Conservation (phyloP, 2,888 invertebrate species). For the Epistrophe eligans region DNA sequence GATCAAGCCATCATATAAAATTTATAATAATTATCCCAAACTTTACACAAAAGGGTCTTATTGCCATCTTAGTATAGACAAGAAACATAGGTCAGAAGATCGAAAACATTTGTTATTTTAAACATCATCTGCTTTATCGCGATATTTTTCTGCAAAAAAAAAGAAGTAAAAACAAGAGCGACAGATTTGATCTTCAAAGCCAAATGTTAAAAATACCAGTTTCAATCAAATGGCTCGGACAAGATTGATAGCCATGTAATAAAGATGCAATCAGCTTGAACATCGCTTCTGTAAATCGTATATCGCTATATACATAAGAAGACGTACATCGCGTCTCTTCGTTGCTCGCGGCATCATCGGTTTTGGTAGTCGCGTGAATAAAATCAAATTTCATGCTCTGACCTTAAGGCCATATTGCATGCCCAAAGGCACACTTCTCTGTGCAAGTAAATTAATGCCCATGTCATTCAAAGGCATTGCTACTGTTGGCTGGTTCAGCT, state of each 20-base stretch:
- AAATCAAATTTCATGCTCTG: slow-evolving; percentile 25
- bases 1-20: too few species aligned
- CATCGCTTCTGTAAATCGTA: slow-evolving; percentile 9
- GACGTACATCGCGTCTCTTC: background rate
- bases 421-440: slow-evolving; percentile 25
- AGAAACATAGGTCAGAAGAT: too few species aligned
- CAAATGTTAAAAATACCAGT: slow-evolving; percentile 27
- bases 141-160: too few species aligned
- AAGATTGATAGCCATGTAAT: slow-evolving; percentile 34
- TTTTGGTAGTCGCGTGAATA: slow-evolving; percentile 1
- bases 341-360: background rate
- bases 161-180: background rate
- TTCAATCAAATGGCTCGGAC: background rate
- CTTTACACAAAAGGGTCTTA: too few species aligned
- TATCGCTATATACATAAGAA: background rate
- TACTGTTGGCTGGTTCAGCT: slow-evolving; percentile 28
- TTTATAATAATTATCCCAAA: too few species aligned
- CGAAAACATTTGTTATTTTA: too few species aligned
- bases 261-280: slow-evolving; percentile 34
- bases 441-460: slow-evolving; percentile 56
- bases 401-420: slow-evolving; percentile 49
- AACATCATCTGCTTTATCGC: too few species aligned
- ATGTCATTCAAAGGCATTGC: slow-evolving; percentile 53
- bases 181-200: slow-evolving; percentile 2
- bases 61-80: too few species aligned